phyloP scores from a whole-genome alignment of 1,140 invertebrate species.

The Oryzaephilus surinamensis region DNA sequence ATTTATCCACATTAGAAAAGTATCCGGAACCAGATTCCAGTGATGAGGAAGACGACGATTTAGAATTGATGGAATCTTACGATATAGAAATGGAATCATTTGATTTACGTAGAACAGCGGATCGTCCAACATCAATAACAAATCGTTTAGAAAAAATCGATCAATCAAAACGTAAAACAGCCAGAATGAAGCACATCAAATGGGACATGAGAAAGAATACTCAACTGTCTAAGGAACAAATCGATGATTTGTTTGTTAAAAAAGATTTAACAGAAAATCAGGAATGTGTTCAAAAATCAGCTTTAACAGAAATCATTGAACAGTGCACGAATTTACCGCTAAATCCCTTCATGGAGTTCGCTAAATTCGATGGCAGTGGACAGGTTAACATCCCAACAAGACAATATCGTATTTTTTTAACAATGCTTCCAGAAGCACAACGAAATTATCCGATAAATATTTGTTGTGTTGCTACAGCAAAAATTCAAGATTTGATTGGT shows the following conservation, averaged over 20 bases:
- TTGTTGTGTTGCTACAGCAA: constrained; percentile 68
- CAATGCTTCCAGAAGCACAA: constrained; percentile 68
- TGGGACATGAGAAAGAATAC: constrained; percentile 55
- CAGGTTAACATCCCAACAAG: constrained; percentile 66
- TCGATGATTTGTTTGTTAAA: constrained; percentile 55
- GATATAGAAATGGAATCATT: constrained; percentile 59
- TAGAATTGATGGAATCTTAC: constrained; percentile 51
- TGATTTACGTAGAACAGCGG: constrained; percentile 24
- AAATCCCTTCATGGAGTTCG: constrained; percentile 82
- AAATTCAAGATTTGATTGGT: constrained; percentile 87
- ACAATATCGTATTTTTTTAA: constrained; percentile 77
- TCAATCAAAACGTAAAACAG: constrained; percentile 67
- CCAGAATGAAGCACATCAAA: constrained; percentile 68
- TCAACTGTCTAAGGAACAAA: constrained; percentile 46
- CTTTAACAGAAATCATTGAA: constrained; percentile 61
- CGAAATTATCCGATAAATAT: constrained; percentile 77
- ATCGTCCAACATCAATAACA: constrained; percentile 75
- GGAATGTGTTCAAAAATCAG: constrained; percentile 40
- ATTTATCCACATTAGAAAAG: constrained; percentile 47
- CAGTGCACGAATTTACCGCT: constrained; percentile 61
- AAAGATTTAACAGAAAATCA: constrained; percentile 36
- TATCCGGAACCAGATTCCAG: constrained; percentile 71
- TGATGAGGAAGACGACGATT: constrained; percentile 64
- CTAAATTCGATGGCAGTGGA: constrained; percentile 82
- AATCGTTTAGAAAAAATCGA: constrained; percentile 83